Conservation (phyloP, 2,113 vertebrate genomes). For the Etheostoma cragini region DNA sequence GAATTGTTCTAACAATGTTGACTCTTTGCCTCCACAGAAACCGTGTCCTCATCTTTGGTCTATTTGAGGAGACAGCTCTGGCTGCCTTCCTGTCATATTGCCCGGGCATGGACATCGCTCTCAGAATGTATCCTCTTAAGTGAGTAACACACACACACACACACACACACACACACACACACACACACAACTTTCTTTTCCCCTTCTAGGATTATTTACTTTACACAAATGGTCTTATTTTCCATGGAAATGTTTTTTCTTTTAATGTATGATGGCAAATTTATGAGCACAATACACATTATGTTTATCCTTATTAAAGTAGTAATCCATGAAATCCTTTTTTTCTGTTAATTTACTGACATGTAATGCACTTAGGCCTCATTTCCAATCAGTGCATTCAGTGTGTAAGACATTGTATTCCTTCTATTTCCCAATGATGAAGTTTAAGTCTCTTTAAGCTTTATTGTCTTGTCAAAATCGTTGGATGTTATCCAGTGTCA, state of each 20-base stretch:
- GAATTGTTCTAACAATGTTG: neutral
- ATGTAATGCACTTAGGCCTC: neutral
- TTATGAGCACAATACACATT: slow-evolving; percentile 4
- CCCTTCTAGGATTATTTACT: neutral
- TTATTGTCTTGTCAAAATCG: neutral
- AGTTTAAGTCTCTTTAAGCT: neutral
- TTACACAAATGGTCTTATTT: neutral
- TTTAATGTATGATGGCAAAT: neutral
- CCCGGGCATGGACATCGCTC: slow-evolving; percentile 87
- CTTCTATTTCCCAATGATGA: neutral
- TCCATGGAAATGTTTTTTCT: neutral
- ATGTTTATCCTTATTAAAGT: slow-evolving; percentile 3
- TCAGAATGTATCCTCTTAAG: slow-evolving; percentile 89
- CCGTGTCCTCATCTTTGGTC: slow-evolving; percentile 86
- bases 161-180: neutral
- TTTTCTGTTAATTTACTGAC: slow-evolving; percentile 6
- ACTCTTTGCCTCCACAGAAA: slow-evolving; percentile 71
- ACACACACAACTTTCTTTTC: neutral
- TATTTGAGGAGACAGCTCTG: slow-evolving; percentile 87
- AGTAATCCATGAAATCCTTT: slow-evolving; percentile 21
- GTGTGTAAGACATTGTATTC: neutral
- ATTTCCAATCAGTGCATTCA: neutral
- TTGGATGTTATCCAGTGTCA: neutral
- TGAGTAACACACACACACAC: slow-evolving; percentile 65
- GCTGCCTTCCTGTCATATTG: slow-evolving; percentile 88